Base-by-base conservation (phyloP, 2,797 vertebrate species). In the Spizella passerina region DNA sequence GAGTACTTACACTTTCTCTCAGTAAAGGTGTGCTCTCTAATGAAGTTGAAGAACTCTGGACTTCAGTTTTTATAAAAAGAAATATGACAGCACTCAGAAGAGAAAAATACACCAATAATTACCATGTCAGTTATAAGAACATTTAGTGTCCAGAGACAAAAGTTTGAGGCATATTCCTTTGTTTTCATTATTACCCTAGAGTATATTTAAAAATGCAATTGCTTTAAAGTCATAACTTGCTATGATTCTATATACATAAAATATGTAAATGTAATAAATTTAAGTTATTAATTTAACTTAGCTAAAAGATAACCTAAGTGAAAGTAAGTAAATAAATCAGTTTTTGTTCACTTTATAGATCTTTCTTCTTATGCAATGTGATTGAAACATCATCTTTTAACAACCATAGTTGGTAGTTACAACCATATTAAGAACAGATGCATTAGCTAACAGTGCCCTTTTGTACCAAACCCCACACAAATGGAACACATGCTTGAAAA, bases 41-140 rank as follows among this genome's bases (percentile, higher is more conserved):
- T 0, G 97, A 84, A 77, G 79, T 34, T 4, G 95, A 87, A 92
- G 91, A 97, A 89, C 60, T 96, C 60, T 97, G 94, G 91, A 98
- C 94, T 64, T 99, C 98, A 4, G 97, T 98, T 98, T 98, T 99
- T 97, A 99, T 98, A 96, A 99, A 99, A 97, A 99, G 97, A 97
- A 99, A 99, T 91, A 99, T 98, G 92, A 99, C 91, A 32, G 98
- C 98, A 91, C 99, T 99, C 96, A 68, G 96, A 97, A 96, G 71
- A 93, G 94, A 97, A 97, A 90, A 79, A 95, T 43, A 96, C n/a
- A 86, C 36, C 52, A 91, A 72, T 83, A 82, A 93, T 69, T 70
- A 94, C 16, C 77, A 93, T 9, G 69, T 90, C 78, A 95, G 41
- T 26, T 88, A 60, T 10, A 43, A 56, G 5, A 88, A 85, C 9